Base-by-base conservation (phyloP, 1,140 invertebrate species). In the Penaeus chinensis region DNA sequence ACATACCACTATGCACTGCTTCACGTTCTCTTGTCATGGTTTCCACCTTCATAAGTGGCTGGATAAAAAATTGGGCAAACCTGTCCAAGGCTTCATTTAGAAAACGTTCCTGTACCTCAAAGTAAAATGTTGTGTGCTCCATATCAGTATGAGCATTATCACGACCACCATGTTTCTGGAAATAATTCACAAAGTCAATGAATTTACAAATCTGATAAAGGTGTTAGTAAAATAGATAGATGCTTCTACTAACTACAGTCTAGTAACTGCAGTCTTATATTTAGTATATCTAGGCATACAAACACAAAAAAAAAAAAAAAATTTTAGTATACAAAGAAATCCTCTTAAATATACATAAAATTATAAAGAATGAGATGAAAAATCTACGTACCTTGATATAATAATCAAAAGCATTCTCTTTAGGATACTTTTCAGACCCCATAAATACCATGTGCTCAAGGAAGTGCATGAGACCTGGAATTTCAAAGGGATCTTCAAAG, bases 401-500 rank as follows among this genome's bases (percentile, higher is more conserved):
- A 69, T 87, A 82, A 82, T 90, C 90, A 83, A 90, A 99, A 88
- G 97, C 96, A 93, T 99, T 99, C 92, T 98, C 96, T 91, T 95
- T 93, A 60, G 98, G 98, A 94, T 98, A 99, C 93, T 98, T 98
- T 91, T 97, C 93, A 32, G 93, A 99, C 16, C 98, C 98, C 77
- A 99, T 92, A 92, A 99, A 99, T 3, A 99, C 93, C 98, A 99
- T 99, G 91, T 99, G 98, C 92, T 99, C 98, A 92, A 97, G 98
- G 92, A 99, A 99, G 92, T 99, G 98, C 32, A 98, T 98, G 82
- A 99, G 92, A 0, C 98, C 98, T 4, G 96, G 97, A 13, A 99
- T 91, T 79, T 97, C 94, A 54, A 94, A 93, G 0, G 98, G 98
- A 93, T 99, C 98, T 91, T 94, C 96, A 93, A 99, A 94, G 90